Evolutionary conservation across 35 echinoderm and acorn worm genomes (phyloP).

Genomic region (Heliocidaris tuberculata): DNA sequence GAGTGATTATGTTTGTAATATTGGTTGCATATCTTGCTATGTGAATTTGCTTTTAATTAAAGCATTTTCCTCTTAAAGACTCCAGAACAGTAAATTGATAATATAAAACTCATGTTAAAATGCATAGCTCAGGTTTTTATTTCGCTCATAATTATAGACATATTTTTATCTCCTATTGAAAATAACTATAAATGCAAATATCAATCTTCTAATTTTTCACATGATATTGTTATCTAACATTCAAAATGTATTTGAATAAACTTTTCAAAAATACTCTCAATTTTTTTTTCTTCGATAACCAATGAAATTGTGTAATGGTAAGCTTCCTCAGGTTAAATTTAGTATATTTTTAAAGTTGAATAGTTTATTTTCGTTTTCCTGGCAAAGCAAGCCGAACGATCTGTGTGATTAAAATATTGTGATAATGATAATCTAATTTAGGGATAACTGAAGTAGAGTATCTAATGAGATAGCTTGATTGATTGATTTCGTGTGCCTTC

Average conservation of each 20-base stretch:
- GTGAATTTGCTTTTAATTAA: neutral
- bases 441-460: neutral
- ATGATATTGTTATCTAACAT: too few species aligned
- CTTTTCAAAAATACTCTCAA: too few species aligned
- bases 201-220: too few species aligned
- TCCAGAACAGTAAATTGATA: neutral
- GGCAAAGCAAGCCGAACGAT: neutral
- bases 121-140: neutral
- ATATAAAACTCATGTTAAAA: neutral
- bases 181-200: too few species aligned
- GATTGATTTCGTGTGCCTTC: neutral
- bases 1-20: neutral
- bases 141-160: too few species aligned
- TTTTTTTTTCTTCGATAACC: too few species aligned
- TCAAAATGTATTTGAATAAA: too few species aligned
- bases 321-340: neutral
- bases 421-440: constrained; percentile 5
- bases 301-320: too few species aligned
- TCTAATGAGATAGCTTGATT: neutral
- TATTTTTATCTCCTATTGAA: neutral
- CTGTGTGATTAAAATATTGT: neutral
- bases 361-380: neutral
- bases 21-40: neutral
- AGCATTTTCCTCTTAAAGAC: neutral
- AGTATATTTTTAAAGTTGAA: neutral